Evolutionary conservation across 2,888 invertebrate genomes (phyloP).

Genomic region (Lathronympha strigana): DNA sequence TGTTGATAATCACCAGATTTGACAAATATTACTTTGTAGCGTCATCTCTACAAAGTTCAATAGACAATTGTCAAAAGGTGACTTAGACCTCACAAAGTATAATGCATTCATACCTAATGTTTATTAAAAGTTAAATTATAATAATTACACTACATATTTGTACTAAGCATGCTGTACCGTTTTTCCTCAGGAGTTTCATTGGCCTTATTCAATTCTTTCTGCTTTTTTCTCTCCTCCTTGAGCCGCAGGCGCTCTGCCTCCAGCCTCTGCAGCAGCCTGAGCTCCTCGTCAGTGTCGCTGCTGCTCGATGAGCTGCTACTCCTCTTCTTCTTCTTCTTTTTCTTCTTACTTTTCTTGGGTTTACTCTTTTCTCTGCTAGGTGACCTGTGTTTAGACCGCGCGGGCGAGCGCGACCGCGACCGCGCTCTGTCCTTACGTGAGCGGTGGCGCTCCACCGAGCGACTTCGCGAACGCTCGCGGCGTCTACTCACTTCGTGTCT

Average conservation of each 20-base stretch:
- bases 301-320: conserved; percentile 63
- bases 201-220: conserved; percentile 92
- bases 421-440: conserved; percentile 51
- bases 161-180: conserved; percentile 59
- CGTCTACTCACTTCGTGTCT: conserved; percentile 56
- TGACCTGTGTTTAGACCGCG: conserved; percentile 55
- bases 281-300: conserved; percentile 78
- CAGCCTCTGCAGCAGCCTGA: conserved; percentile 88
- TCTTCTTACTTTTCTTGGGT: conserved; percentile 64
- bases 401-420: conserved; percentile 52
- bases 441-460: conserved; percentile 54
- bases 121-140: too few relatives aligned
- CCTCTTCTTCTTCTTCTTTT: conserved; percentile 64
- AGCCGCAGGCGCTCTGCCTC: conserved; percentile 88
- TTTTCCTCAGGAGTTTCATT: conserved; percentile 98
- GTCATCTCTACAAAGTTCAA: too few relatives aligned
- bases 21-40: too few relatives aligned
- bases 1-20: too few relatives aligned
- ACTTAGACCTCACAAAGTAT: too few relatives aligned
- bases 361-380: conserved; percentile 57
- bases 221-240: conserved; percentile 86
- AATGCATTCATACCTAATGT: too few relatives aligned
- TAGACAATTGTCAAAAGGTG: too few relatives aligned
- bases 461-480: conserved; percentile 55
- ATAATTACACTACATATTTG: neutral